Percentiles rank a stretch among this genome's conserved stretches.
Conservation (phyloP, 2,113 vertebrate genomes). For the Symphodus melops region DNA sequence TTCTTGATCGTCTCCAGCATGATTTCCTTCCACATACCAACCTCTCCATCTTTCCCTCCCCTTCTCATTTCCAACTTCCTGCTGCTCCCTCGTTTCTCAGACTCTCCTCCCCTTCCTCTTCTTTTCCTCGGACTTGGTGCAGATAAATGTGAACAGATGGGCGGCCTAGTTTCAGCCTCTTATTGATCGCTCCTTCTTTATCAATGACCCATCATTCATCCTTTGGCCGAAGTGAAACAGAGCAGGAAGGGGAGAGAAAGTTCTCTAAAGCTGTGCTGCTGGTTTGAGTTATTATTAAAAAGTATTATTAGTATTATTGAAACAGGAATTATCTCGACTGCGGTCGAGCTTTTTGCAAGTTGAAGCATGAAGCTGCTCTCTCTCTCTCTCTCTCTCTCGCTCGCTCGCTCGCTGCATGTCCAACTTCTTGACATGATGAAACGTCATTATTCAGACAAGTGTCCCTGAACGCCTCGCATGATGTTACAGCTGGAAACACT, state of each 20-base stretch:
- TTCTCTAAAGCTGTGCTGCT: too few relatives aligned
- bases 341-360: too few relatives aligned
- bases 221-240: constrained; percentile 38
- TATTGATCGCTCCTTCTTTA: constrained; percentile 46
- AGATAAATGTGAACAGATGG: too few relatives aligned
- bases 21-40: neutral
- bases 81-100: neutral
- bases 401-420: too few relatives aligned
- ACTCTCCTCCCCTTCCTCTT: neutral
- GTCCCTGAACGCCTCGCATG: neutral
- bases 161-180: constrained; percentile 67
- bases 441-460: constrained; percentile 14
- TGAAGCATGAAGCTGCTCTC: too few relatives aligned
- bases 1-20: neutral
- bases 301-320: too few relatives aligned
- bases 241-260: neutral
- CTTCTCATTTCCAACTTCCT: neutral
- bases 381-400: too few relatives aligned
- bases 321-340: neutral
- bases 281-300: too few relatives aligned
- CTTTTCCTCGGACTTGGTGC: too few relatives aligned
- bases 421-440: too few relatives aligned
- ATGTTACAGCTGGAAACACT: neutral
- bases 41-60: neutral
- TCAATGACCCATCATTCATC: constrained; percentile 57